Conservation (phyloP, 1,140 invertebrate species). For the Condylostylus longicornis region DNA sequence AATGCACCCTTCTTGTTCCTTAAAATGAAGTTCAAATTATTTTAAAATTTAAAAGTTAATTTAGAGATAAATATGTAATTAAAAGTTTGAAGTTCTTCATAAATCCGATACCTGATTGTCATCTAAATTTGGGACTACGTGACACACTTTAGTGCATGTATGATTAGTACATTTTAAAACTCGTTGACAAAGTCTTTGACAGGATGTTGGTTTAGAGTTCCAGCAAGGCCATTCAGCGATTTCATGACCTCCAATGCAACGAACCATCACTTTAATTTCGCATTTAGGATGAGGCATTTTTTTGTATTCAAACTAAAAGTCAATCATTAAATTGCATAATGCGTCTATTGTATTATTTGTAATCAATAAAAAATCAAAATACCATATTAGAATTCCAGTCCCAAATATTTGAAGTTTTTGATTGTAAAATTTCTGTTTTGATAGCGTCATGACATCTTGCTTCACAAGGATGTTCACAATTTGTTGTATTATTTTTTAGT, state of each 20-base stretch:
- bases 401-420: conserved; percentile 61
- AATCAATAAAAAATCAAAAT: not conserved
- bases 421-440: conserved; percentile 41
- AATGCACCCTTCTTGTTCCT: conserved; percentile 40
- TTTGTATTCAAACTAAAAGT: conserved; percentile 44
- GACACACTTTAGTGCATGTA: conserved; percentile 55
- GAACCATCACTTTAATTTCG: conserved; percentile 49
- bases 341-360: conserved; percentile 6
- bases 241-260: conserved; percentile 74
- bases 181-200: conserved; percentile 55
- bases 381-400: conserved; percentile 46
- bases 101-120: conserved; percentile 27
- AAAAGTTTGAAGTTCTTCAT: not conserved
- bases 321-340: conserved; percentile 10
- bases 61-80: not conserved
- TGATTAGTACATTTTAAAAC: conserved; percentile 64
- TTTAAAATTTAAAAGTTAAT: not conserved
- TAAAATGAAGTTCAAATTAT: conserved; percentile 5
- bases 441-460: conserved; percentile 67
- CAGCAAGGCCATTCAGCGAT: conserved; percentile 58
- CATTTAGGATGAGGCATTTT: conserved; percentile 54
- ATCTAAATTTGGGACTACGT: conserved; percentile 37
- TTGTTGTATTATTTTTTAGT: conserved; percentile 34
- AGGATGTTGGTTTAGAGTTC: conserved; percentile 51
- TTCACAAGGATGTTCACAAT: conserved; percentile 65